Percentiles rank a stretch among this genome's conserved stretches.
Evolutionary conservation across 2,797 vertebrate genomes (phyloP).

Genomic region (Enoplosus armatus): DNA sequence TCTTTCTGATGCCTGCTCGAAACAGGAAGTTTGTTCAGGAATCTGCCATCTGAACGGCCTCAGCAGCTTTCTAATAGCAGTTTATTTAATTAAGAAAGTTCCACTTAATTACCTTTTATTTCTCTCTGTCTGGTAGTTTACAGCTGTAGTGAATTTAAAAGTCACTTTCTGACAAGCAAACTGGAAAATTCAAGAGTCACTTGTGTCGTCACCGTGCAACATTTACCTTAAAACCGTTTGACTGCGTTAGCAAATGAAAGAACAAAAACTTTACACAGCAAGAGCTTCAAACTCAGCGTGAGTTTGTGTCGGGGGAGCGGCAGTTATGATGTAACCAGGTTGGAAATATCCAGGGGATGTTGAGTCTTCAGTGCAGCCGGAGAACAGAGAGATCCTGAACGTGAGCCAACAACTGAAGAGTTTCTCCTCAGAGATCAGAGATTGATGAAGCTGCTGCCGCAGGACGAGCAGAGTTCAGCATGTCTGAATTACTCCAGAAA

Average conservation of each 20-base stretch:
- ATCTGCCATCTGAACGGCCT: background rate
- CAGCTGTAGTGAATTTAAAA: background rate
- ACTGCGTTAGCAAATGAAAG: background rate
- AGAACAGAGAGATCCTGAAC: conserved; percentile 45
- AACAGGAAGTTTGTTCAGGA: conserved; percentile 14
- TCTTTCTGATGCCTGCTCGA: background rate
- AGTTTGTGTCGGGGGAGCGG: background rate
- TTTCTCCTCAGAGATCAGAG: conserved; percentile 54
- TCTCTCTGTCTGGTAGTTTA: background rate
- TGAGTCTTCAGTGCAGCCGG: conserved; percentile 15
- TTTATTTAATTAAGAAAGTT: conserved; percentile 29
- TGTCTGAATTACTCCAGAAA: conserved; percentile 16
- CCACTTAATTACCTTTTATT: conserved; percentile 6
- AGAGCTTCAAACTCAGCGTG: conserved; percentile 1
- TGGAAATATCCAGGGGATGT: conserved; percentile 17
- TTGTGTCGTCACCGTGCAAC: background rate
- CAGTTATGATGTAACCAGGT: conserved; percentile 22
- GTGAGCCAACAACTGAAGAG: background rate
- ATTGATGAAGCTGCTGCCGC: conserved; percentile 60
- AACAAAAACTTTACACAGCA: background rate
- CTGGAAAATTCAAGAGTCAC: background rate
- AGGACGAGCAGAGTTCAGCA: conserved; percentile 14
- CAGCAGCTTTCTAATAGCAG: conserved; percentile 28
- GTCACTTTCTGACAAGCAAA: background rate
- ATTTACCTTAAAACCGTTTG: conserved; percentile 16